phyloP scores from a whole-genome alignment of 2,113 vertebrate species.

The Spea bombifrons region DNA sequence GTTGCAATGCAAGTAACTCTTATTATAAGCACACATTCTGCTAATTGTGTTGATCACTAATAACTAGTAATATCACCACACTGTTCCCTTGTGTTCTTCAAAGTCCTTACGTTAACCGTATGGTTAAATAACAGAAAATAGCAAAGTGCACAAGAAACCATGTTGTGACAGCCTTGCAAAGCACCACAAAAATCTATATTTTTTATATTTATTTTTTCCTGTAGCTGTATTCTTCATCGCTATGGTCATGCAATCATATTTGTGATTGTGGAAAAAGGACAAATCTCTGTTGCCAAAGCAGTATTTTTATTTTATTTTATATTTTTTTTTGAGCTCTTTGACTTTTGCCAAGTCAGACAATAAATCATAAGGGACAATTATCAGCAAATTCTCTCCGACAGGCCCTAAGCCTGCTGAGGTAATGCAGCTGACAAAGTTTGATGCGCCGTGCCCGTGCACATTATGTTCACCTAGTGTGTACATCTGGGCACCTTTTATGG shows the following conservation, averaged over 20 bases:
- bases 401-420: constrained; percentile 76
- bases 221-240: neutral
- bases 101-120: no score
- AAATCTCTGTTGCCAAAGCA: constrained; percentile 58
- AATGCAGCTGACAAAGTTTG: constrained; percentile 81
- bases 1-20: no score
- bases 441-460: constrained; percentile 77
- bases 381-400: constrained; percentile 82
- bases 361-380: constrained; percentile 73
- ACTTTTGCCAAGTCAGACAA: constrained; percentile 75
- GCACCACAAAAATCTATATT: neutral
- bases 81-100: no score
- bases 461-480: constrained; percentile 78
- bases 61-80: no score
- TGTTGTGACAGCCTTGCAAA: neutral
- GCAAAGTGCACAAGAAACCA: neutral
- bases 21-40: no score
- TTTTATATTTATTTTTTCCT: neutral
- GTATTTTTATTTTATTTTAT: neutral
- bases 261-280: constrained; percentile 40
- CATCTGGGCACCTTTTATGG: constrained; percentile 85
- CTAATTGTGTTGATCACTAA: no score
- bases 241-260: constrained; percentile 24
- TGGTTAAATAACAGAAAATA: neutral
- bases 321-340: constrained; percentile 62